Evolutionary conservation across 2,113 vertebrate species (phyloP).

Genomic region (Mesocricetus auratus): DNA sequence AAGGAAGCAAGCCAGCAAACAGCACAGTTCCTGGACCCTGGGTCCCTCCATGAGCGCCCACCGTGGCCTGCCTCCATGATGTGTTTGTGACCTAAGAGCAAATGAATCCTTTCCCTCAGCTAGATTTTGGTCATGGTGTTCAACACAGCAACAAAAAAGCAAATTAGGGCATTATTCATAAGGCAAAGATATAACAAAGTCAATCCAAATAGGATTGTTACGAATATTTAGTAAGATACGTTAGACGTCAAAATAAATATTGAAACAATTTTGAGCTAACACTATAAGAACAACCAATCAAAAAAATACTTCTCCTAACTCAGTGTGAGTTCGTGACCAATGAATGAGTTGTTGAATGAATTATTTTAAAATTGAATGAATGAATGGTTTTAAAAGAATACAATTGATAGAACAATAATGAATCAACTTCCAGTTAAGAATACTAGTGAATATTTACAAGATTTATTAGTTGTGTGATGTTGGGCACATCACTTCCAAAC

Average conservation of each 20-base stretch:
- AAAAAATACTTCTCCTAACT: not conserved
- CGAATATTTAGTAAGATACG: not conserved
- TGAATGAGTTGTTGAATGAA: not conserved
- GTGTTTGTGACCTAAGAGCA: not conserved
- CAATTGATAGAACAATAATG: not conserved
- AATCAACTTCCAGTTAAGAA: not conserved
- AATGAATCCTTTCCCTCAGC: not conserved
- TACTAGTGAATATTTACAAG: not conserved
- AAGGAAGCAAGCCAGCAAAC: not conserved
- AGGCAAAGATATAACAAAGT: not conserved
- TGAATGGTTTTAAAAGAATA: not conserved
- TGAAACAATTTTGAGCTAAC: constrained; percentile 21
- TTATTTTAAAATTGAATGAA: not conserved
- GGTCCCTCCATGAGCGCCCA: not conserved
- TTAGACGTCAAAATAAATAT: constrained; percentile 16
- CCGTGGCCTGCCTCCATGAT: not conserved
- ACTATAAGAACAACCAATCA: not conserved
- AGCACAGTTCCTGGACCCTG: not conserved
- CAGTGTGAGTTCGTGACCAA: not conserved
- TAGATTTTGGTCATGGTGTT: not conserved
- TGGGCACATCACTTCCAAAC: not conserved
- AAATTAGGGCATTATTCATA: not conserved
- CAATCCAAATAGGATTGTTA: not conserved
- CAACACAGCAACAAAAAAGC: not conserved
- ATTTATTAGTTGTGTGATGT: not conserved